Conservation (phyloP, 2,888 invertebrate genomes). For the Cetonia aurata region DNA sequence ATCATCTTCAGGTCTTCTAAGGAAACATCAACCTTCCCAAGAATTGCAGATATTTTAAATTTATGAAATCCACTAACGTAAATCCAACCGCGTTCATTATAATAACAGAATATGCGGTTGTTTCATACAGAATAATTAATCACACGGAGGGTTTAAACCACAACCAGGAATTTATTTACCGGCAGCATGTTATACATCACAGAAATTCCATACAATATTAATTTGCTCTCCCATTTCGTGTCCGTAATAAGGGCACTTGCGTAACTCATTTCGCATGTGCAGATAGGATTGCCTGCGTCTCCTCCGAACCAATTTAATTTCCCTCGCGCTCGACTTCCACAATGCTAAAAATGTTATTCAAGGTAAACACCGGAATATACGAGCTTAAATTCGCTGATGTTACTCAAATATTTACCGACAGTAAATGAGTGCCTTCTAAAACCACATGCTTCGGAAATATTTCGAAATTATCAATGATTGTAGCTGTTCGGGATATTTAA, state of each 20-base stretch:
- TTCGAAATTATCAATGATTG: no score
- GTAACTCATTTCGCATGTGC: slow-evolving; percentile 21
- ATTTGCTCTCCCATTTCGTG: slow-evolving; percentile 1
- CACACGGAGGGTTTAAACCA: no score
- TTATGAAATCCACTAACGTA: no score
- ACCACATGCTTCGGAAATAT: not conserved
- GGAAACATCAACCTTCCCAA: no score
- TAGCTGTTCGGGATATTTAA: not conserved
- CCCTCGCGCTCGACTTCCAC: not conserved
- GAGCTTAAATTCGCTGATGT: slow-evolving; percentile 7
- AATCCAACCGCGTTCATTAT: no score
- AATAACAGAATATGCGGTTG: no score
- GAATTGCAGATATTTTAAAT: no score
- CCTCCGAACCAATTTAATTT: slow-evolving; percentile 18
- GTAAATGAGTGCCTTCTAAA: not conserved
- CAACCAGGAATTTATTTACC: no score
- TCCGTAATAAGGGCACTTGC: not conserved
- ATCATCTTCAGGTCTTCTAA: no score
- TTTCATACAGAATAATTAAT: no score
- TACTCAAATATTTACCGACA: slow-evolving; percentile 26
- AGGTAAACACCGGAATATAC: slow-evolving; percentile 18
- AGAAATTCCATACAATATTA: slow-evolving; percentile 2
- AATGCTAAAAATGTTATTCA: slow-evolving; percentile 27
- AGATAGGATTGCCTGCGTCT: slow-evolving; percentile 27
- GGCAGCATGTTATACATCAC: no score